phyloP scores from a whole-genome alignment of 2,113 vertebrate genomes.

The Lipotes vexillifer region DNA sequence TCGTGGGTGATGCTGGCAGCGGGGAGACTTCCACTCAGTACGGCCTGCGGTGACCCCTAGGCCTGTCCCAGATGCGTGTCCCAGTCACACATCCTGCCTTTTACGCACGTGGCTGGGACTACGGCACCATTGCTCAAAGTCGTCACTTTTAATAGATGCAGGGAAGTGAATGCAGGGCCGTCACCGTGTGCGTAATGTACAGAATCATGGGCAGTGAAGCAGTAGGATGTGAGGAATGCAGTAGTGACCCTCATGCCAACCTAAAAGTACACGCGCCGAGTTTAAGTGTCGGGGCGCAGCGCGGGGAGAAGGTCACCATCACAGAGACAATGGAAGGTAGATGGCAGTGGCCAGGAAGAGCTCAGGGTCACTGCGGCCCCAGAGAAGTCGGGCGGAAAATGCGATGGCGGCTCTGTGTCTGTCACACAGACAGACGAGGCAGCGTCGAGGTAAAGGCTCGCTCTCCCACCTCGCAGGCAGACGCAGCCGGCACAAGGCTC shows the following conservation, averaged over 20 bases:
- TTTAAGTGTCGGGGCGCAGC: accelerated
- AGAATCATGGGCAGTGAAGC: background rate
- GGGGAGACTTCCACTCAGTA: background rate
- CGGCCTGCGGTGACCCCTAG: background rate
- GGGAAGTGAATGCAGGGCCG: background rate
- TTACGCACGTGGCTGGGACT: background rate
- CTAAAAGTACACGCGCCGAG: background rate
- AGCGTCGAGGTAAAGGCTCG: background rate
- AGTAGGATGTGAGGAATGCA: background rate
- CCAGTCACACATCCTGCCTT: background rate
- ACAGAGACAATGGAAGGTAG: background rate
- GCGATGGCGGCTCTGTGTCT: accelerated
- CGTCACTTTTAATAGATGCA: background rate
- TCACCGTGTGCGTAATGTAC: accelerated
- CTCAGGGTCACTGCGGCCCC: background rate
- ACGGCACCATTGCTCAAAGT: accelerated
- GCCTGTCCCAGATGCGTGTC: background rate
- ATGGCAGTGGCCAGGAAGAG: background rate
- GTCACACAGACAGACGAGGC: accelerated
- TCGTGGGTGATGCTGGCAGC: accelerated
- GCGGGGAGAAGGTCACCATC: background rate
- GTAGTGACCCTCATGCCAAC: background rate
- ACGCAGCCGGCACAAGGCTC: background rate
- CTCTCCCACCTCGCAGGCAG: background rate
- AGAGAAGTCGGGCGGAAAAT: background rate